Base-by-base conservation (phyloP, 2,113 vertebrate genomes). In the Corythoichthys haematopterus region DNA sequence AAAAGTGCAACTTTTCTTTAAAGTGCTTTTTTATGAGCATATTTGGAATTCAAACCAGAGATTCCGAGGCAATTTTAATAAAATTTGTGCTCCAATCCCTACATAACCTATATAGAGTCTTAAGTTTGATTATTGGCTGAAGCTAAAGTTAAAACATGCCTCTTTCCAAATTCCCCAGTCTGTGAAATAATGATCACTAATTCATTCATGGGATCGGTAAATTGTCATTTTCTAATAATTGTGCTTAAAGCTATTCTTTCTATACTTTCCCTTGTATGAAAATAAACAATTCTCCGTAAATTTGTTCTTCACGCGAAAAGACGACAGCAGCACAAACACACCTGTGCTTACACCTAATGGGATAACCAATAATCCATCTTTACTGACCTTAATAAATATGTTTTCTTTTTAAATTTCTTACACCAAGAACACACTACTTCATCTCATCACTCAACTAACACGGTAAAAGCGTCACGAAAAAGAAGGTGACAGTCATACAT, bases 1-100 rank as follows among this genome's bases (percentile, higher is more conserved):
- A 3, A 86, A 90, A 86, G 89, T 90, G 87, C 87, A 81, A 75
- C 77, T 83, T 82, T 82, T 75, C 33, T 69, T 82, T 88, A 90
- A 91, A 92, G 89, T 91, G 90, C 88, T 83, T 75, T 82, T 81
- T 74, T 66, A 73, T 61, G 45, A 65, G 50, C 55, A 70, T 82
- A 72, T 79, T 76, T 77, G 59, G 55, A 65, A 77, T 75, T 75
- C 6, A 3, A 71, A 20, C 67, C 46, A 70, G 13, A 28, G 6
- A 77, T 50, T 36, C n/a, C 55, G 46, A 63, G 53, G 13, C 28
- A 65, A 6, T 28, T 58, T 69, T 64, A 2, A 62, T 69, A 28
- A 40, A 64, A 55, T 65, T 70, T n/a, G 35, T 47, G 43, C 59
- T 59, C 20, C 6, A 60, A 48, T 65, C 55, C 37, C 11, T 59